Evolutionary conservation across 1,140 invertebrate genomes (phyloP), one percentile per base, ranked within the genome.

Genomic region (Aphelenchoides besseyi): DNA sequence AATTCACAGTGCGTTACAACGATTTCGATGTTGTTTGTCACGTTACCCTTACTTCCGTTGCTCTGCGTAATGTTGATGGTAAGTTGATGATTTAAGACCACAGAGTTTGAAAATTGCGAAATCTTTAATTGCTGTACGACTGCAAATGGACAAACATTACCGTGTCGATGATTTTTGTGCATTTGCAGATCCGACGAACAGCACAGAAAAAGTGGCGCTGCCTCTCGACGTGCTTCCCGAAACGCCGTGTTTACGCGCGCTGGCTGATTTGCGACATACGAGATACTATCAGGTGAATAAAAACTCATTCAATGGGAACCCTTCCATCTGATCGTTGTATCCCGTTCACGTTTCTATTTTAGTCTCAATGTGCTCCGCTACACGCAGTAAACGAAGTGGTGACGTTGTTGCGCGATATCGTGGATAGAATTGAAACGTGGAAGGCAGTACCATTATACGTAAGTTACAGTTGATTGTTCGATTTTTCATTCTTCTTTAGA

Each of bases 191-290:
- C 5, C 55, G 55, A 29, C 55, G 55, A 5, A 23, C 5, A 59
- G 5, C 55, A 33, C 55, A 23, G 37, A 5, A 59, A 59, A 59
- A 5, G 26, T 32, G 32, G 18, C 8, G 62, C n/a, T 35, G 53
- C 36, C 54, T 33, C 68, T 8, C 18, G 55, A 80, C 41, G 33
- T 70, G 0, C 57, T 81, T 37, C 76, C 76, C 26, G 52, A 59
- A 18, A 16, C 5, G 18, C 55, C 95, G 89, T 98, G 95, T 91
- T 92, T 98, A 89, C 91, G 95, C 90, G 94, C 95, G 89, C 91
- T 98, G 89, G 95, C 95, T 89, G 93, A 93, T 88, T 91, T 98
- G 88, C 92, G 95, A 89, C 95, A 97, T 90, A 94, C 95, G 89
- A 98, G 98, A 90, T 98, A 95, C 94, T 98, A 97, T 91, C 95